A percentile compares a stretch with the other conserved stretches of the same genome.
Evolutionary conservation across 2,113 vertebrate species (phyloP).

Genomic region (Rhynchomys soricoides): DNA sequence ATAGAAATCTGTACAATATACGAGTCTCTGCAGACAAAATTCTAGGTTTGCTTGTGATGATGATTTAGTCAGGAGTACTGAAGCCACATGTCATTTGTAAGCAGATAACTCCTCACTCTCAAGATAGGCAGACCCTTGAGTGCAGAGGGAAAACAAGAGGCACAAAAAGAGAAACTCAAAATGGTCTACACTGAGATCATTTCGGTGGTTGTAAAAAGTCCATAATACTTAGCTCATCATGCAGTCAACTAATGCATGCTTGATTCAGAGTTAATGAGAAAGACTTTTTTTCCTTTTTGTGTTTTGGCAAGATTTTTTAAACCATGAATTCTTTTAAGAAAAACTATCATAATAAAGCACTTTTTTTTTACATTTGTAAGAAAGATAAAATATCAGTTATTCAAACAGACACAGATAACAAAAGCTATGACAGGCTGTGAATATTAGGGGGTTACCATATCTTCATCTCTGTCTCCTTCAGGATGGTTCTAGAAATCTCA

Average conservation of each 20-base stretch:
- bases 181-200: neutral
- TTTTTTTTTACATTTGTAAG: conserved; percentile 10
- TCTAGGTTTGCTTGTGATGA: neutral
- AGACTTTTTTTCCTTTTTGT: conserved; percentile 3
- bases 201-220: neutral
- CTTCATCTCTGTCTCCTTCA: neutral
- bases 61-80: neutral
- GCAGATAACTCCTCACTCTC: neutral
- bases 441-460: conserved; percentile 33
- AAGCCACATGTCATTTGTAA: neutral
- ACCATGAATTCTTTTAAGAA: neutral
- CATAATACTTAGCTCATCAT: neutral
- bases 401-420: neutral
- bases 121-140: neutral
- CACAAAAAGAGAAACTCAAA: neutral
- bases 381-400: conserved; percentile 54
- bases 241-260: neutral
- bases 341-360: conserved; percentile 40
- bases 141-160: neutral
- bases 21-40: neutral
- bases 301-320: conserved; percentile 47
- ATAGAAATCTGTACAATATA: neutral
- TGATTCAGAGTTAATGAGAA: neutral
- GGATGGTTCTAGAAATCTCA: conserved; percentile 29
- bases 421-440: neutral